These are phyloP conservation scores for Scelioninae gen. 1 DNA, from an alignment of 2,888 invertebrate species.

Conservation along the genomic window DNA sequence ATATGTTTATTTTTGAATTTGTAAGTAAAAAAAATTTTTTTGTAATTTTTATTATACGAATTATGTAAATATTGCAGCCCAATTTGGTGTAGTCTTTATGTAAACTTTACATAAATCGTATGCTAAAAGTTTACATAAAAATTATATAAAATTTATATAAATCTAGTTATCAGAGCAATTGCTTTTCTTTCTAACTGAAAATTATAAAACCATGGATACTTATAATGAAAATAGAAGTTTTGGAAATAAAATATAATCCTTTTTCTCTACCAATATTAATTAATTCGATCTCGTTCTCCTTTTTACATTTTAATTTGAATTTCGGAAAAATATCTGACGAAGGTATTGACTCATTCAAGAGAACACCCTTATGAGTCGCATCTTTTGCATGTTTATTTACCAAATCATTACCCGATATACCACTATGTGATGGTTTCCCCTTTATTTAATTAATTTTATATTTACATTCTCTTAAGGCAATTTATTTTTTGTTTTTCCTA, in stretches of 20 bases:
- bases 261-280: constrained; percentile 3
- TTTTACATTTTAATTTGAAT: constrained; percentile 6
- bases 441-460: constrained; percentile 4
- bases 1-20: too few relatives aligned
- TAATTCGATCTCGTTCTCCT: constrained; percentile 11
- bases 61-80: too few relatives aligned
- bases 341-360: constrained; percentile 19
- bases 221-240: constrained; percentile 10
- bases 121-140: too few relatives aligned
- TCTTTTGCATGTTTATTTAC: constrained; percentile 30
- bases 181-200: constrained; percentile 2
- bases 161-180: too few relatives aligned
- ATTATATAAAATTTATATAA: too few relatives aligned
- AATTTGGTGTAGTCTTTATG: too few relatives aligned
- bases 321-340: constrained; percentile 3
- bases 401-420: constrained; percentile 37
- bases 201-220: constrained; percentile 7
- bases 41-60: too few relatives aligned
- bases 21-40: too few relatives aligned
- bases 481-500: constrained; percentile 9
- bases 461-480: neutral
- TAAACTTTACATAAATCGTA: too few relatives aligned
- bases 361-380: constrained; percentile 8
- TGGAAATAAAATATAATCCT: constrained; percentile 30
- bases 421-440: constrained; percentile 42